Conservation (phyloP, 2,113 vertebrate genomes). For the Pica pica region DNA sequence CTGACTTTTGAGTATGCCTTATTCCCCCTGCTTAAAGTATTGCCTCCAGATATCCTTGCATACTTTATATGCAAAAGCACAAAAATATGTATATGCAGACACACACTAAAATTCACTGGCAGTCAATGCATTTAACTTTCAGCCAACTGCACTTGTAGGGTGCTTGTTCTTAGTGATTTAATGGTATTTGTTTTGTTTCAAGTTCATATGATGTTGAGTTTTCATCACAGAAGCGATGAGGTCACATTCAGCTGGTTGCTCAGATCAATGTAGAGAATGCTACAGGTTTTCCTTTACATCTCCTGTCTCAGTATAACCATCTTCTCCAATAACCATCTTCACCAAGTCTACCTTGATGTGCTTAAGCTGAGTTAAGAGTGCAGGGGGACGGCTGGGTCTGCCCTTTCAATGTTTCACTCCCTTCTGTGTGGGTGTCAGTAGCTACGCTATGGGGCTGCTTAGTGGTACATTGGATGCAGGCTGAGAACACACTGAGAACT, state of each 20-base stretch:
- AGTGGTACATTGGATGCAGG: fast-evolving
- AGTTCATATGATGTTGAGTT: background rate
- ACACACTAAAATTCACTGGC: background rate
- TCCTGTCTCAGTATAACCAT: background rate
- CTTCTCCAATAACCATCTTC: background rate
- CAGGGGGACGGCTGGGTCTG: fast-evolving
- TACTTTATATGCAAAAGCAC: background rate
- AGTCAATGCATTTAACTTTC: background rate
- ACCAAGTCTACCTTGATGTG: background rate
- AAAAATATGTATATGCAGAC: background rate
- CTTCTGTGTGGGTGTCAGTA: background rate
- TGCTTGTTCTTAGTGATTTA: background rate
- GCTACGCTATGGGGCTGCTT: fast-evolving
- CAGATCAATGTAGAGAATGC: background rate
- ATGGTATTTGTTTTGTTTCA: background rate
- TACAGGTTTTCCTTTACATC: background rate
- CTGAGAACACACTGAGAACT: background rate
- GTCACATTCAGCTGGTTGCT: background rate
- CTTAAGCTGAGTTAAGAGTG: background rate
- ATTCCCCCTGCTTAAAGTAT: background rate
- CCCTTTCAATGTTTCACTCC: background rate
- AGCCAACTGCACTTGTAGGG: background rate
- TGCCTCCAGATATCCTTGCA: background rate
- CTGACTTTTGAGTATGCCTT: background rate
- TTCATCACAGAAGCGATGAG: background rate